Percentiles rank a stretch among this genome's conserved stretches.
Evolutionary conservation across 2,888 invertebrate species (phyloP).

Genomic region (Tenthredo amoena): DNA sequence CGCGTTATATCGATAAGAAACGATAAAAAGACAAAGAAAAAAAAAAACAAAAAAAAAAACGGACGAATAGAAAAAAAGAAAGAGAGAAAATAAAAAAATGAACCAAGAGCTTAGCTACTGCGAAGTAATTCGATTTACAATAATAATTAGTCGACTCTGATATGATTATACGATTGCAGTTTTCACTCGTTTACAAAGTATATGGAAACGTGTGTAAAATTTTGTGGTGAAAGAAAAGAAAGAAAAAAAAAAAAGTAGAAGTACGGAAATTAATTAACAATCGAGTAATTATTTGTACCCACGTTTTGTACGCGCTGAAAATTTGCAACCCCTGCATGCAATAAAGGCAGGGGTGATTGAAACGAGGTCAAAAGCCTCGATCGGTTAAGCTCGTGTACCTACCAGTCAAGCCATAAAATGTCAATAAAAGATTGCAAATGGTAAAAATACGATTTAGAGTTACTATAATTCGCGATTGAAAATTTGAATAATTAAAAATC

Average conservation of each 20-base stretch:
- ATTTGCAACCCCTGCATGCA: background rate
- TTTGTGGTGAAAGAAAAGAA: background rate
- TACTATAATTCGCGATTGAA: background rate
- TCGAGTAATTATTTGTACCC: background rate
- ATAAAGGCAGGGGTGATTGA: background rate
- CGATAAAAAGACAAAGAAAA: too few species aligned
- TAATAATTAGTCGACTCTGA: background rate
- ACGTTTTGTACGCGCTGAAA: background rate
- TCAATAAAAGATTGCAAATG: background rate
- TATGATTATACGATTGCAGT: background rate
- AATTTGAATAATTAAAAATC: background rate
- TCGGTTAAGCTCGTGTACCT: background rate
- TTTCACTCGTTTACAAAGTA: background rate
- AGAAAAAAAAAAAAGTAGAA: background rate
- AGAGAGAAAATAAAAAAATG: background rate
- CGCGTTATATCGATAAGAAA: background rate
- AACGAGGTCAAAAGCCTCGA: conserved; percentile 44
- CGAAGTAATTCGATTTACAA: background rate
- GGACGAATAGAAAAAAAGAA: background rate
- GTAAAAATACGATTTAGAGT: background rate
- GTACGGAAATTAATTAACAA: background rate
- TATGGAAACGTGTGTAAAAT: too few species aligned
- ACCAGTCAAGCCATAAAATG: conserved; percentile 1
- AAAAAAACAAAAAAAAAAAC: too few species aligned
- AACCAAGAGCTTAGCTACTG: background rate